Evolutionary conservation across 2,797 vertebrate genomes (phyloP).

Genomic region (Amblyopsis hoosieri): DNA sequence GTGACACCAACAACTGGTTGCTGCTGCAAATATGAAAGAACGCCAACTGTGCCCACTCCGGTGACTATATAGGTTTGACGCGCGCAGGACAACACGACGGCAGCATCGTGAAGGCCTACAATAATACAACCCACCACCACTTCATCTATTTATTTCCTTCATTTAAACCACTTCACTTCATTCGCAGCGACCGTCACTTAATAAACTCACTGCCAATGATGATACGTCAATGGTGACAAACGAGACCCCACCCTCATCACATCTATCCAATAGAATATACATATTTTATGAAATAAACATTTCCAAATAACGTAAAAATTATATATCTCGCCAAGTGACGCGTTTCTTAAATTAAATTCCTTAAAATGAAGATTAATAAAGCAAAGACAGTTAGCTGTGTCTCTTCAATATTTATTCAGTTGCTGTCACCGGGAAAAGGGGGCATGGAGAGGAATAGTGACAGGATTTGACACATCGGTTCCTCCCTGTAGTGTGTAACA

Average conservation of each 20-base stretch:
- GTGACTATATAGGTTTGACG: constrained; percentile 32
- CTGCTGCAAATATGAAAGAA: constrained; percentile 27
- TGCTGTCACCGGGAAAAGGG: constrained; percentile 11
- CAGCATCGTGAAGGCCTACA: constrained; percentile 13
- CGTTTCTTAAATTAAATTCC: not conserved
- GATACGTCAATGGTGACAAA: constrained; percentile 56
- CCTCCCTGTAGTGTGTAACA: constrained; percentile 22
- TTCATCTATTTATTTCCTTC: not conserved
- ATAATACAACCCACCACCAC: not conserved
- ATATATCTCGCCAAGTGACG: not conserved
- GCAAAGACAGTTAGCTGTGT: constrained; percentile 10
- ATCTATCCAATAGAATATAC: constrained; percentile 66
- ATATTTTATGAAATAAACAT: constrained; percentile 20
- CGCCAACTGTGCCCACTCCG: constrained; percentile 45
- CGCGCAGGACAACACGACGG: constrained; percentile 19
- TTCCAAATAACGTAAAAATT: constrained; percentile 6
- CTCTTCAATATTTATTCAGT: constrained; percentile 24
- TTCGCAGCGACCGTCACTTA: constrained; percentile 20
- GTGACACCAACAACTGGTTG: constrained; percentile 10
- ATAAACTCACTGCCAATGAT: constrained; percentile 41
- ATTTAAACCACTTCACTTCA: not conserved
- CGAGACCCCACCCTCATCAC: constrained; percentile 78
- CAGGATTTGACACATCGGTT: constrained; percentile 20
- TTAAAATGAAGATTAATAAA: constrained; percentile 1
- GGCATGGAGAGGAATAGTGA: constrained; percentile 10